phyloP scores from a whole-genome alignment of 2,113 vertebrate genomes.

The Chloropsis cyanopogon region DNA sequence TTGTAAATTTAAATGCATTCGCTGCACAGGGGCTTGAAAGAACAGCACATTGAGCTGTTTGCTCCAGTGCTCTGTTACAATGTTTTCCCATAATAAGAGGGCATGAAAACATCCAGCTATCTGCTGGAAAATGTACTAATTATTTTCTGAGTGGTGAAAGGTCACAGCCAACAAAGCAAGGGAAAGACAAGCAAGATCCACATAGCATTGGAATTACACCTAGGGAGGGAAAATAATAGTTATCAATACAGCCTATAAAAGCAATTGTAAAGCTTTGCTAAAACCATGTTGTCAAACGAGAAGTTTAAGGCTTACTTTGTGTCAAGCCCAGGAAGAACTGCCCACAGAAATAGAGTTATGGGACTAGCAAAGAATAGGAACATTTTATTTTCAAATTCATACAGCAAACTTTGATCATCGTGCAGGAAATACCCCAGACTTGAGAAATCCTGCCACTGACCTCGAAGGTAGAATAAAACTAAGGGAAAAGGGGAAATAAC shows the following conservation, averaged over 20 bases:
- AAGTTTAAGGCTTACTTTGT: conserved; percentile 28
- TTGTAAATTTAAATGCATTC: neutral
- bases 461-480: conserved; percentile 9
- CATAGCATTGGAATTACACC: conserved; percentile 1
- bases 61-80: conserved; percentile 37
- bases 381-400: conserved; percentile 41
- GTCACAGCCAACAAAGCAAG: conserved; percentile 10
- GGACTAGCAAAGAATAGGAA: neutral
- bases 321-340: conserved; percentile 23
- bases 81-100: conserved; percentile 26
- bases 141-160: conserved; percentile 38
- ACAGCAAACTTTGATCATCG: conserved; percentile 17
- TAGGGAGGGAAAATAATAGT: neutral
- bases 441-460: conserved; percentile 6
- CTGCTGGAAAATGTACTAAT: conserved; percentile 66
- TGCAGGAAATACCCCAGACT: conserved; percentile 59
- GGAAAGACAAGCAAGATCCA: neutral
- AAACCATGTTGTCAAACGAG: neutral
- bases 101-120: conserved; percentile 39
- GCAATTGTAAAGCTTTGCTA: conserved; percentile 15
- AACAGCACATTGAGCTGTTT: neutral
- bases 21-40: neutral
- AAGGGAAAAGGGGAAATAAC: neutral
- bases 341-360: conserved; percentile 11
- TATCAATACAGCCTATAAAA: neutral